Conservation (phyloP, 2,797 vertebrate species). For the Babyrousa celebensis region DNA sequence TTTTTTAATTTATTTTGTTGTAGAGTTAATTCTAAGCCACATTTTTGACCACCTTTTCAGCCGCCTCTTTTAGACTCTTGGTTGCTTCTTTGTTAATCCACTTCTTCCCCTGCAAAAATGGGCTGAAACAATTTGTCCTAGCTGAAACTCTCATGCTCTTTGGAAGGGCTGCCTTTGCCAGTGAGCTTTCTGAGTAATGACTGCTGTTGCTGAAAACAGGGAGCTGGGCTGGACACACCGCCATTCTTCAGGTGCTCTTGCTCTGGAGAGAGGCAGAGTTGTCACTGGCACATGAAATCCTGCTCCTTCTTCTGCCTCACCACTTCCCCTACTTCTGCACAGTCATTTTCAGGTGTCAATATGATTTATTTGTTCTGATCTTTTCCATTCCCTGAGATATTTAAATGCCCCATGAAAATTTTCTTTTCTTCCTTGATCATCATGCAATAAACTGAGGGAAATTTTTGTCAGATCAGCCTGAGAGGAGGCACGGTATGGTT, state of each 20-base stretch:
- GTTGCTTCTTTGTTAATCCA: conserved; percentile 28
- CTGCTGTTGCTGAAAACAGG: conserved; percentile 4
- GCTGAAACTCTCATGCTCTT: neutral
- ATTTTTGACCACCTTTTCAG: conserved; percentile 52
- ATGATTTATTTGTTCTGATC: conserved; percentile 11
- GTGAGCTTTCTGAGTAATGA: conserved; percentile 74
- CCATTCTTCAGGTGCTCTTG: neutral
- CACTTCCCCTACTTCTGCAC: neutral
- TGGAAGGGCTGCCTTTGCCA: conserved; percentile 47
- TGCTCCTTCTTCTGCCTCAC: neutral
- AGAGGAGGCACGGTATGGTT: neutral
- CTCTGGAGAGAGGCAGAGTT: neutral
- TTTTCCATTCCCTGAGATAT: neutral
- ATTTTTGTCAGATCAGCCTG: neutral
- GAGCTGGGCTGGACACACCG: neutral
- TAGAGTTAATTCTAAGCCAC: no score
- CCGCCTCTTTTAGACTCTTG: conserved; percentile 13
- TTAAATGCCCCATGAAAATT: conserved; percentile 5
- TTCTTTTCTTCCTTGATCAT: conserved; percentile 41
- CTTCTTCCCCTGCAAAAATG: neutral
- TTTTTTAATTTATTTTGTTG: no score
- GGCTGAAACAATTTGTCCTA: conserved; percentile 26
- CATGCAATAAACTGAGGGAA: neutral
- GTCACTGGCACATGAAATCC: neutral
- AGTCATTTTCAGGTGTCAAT: neutral